Percentiles rank a stretch among this genome's conserved stretches.
phyloP scores from a whole-genome alignment of 2,113 vertebrate genomes.

The Melierax canorus region DNA sequence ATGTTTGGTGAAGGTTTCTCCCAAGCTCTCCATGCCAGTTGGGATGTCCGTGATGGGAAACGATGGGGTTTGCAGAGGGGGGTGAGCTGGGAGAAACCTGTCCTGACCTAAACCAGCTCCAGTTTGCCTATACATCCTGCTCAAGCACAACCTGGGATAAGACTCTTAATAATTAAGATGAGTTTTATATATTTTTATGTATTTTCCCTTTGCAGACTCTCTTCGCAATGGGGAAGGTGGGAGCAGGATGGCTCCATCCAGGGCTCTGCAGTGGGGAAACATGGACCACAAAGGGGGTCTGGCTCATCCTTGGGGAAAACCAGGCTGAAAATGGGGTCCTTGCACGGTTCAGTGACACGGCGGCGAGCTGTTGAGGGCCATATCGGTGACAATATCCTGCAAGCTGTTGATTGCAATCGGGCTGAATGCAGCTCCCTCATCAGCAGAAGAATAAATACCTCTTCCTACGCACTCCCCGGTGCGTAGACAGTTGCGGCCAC shows the following conservation, averaged over 20 bases:
- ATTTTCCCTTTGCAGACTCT: fast-evolving
- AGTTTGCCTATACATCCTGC: neutral
- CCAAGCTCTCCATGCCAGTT: fast-evolving
- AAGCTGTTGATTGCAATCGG: neutral
- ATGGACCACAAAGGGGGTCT: fast-evolving
- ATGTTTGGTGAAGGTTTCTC: neutral
- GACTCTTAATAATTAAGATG: neutral
- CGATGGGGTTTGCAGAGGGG: neutral
- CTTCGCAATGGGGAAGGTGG: neutral
- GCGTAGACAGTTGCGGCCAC: neutral
- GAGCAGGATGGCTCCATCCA: neutral
- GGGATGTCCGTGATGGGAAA: neutral
- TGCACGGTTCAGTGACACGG: fast-evolving
- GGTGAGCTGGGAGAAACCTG: neutral
- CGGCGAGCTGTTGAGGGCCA: fast-evolving
- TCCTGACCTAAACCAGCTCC: neutral
- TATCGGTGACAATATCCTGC: neutral
- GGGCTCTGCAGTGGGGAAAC: neutral
- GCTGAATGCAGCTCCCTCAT: neutral
- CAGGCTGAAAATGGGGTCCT: neutral
- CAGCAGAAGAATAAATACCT: neutral
- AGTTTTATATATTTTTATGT: neutral
- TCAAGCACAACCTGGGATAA: neutral
- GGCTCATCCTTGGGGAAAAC: neutral
- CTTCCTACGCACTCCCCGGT: fast-evolving